These are phyloP conservation scores for Raja brachyura DNA, from an alignment of 2,113 vertebrate species.

Conservation along the genomic window DNA sequence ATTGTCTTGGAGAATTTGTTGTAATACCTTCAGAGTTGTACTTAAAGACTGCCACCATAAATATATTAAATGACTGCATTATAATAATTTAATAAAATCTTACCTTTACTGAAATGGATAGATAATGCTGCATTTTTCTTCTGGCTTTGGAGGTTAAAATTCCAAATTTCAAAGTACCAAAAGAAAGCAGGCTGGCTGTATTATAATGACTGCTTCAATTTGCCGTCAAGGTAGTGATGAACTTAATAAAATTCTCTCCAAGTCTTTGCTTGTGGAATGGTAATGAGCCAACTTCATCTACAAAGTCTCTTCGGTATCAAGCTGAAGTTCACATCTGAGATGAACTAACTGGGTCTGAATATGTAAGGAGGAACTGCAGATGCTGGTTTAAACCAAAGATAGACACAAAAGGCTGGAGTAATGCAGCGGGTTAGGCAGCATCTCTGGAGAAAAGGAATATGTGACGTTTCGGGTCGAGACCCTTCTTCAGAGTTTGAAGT, in stretches of 20 bases:
- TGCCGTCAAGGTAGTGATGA: neutral
- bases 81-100: neutral
- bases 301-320: neutral
- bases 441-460: too few relatives aligned
- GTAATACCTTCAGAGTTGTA: neutral
- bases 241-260: neutral
- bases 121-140: neutral
- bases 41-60: too few relatives aligned
- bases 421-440: too few relatives aligned
- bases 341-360: neutral
- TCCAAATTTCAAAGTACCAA: neutral
- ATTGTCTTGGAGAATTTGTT: neutral
- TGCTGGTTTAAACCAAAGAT: too few relatives aligned
- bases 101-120: neutral
- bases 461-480: too few relatives aligned
- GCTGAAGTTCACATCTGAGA: neutral
- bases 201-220: neutral
- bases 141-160: neutral
- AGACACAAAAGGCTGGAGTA: too few relatives aligned
- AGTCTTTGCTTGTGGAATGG: neutral
- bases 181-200: neutral
- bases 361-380: too few relatives aligned
- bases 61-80: neutral
- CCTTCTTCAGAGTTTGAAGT: neutral
- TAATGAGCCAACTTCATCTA: neutral